phyloP scores from a whole-genome alignment of 2,113 vertebrate species.

The Equus quagga region DNA sequence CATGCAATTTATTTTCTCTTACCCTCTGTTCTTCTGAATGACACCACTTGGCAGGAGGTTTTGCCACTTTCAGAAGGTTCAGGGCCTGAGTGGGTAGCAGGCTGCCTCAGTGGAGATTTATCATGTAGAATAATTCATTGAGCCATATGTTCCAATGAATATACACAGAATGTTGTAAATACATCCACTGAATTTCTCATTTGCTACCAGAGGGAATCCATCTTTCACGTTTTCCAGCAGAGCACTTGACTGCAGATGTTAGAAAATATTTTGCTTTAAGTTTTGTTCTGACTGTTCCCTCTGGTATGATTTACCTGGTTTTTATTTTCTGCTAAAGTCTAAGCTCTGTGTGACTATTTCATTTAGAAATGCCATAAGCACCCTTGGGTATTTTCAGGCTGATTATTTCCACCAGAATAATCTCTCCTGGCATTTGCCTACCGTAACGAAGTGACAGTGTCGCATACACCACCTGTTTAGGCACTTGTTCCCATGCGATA shows the following conservation, averaged over 20 bases:
- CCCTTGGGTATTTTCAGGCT: slow-evolving; percentile 47
- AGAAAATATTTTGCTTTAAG: slow-evolving; percentile 76
- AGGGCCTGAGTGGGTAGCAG: slow-evolving; percentile 76
- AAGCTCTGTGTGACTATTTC: slow-evolving; percentile 64
- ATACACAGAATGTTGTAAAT: slow-evolving; percentile 77
- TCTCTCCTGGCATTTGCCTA: slow-evolving; percentile 65
- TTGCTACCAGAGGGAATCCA: slow-evolving; percentile 75
- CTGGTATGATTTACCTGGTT: slow-evolving; percentile 69
- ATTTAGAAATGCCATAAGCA: slow-evolving; percentile 55
- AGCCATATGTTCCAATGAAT: slow-evolving; percentile 79
- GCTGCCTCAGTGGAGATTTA: slow-evolving; percentile 78
- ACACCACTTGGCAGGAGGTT: slow-evolving; percentile 78
- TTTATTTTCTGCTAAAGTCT: slow-evolving; percentile 67
- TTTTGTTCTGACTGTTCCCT: slow-evolving; percentile 72
- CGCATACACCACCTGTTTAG: slow-evolving; percentile 33
- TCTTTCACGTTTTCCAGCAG: slow-evolving; percentile 75
- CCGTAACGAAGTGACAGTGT: not conserved
- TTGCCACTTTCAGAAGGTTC: slow-evolving; percentile 73
- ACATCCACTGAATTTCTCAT: slow-evolving; percentile 74
- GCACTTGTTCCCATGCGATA: not conserved
- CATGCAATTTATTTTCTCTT: slow-evolving; percentile 34
- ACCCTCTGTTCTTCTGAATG: slow-evolving; percentile 63
- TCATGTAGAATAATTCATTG: slow-evolving; percentile 82
- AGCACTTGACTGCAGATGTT: slow-evolving; percentile 76
- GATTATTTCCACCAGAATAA: slow-evolving; percentile 54